Percentiles rank a stretch among this genome's conserved stretches.
These are phyloP conservation scores for Drosophila ustulata DNA, from an alignment of 2,888 invertebrate species.

Conservation along the genomic window DNA sequence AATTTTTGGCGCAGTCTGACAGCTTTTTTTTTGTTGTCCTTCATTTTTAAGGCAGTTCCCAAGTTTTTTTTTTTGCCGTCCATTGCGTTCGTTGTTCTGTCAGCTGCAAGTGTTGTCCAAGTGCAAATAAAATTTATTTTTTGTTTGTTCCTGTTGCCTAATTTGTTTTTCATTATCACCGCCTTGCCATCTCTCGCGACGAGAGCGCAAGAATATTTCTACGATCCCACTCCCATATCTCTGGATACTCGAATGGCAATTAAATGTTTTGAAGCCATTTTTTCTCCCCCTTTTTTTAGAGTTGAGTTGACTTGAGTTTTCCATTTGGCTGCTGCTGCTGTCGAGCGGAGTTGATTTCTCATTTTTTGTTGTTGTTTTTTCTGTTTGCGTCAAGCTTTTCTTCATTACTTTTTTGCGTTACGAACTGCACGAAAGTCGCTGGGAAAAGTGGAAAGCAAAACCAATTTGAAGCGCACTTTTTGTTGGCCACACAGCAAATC, in stretches of 20 bases:
- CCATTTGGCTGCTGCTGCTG: background rate
- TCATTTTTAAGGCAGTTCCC: constrained; percentile 36
- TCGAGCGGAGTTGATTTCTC: constrained; percentile 4
- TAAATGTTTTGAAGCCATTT: constrained; percentile 77
- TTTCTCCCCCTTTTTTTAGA: constrained; percentile 28
- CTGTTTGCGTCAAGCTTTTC: constrained; percentile 28
- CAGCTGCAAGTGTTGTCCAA: constrained; percentile 75
- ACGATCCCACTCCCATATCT: constrained; percentile 40
- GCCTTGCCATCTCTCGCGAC: constrained; percentile 31
- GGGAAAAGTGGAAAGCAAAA: constrained; percentile 31
- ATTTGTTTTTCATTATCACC: constrained; percentile 74
- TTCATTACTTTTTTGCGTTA: constrained; percentile 34
- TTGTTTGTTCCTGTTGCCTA: constrained; percentile 58
- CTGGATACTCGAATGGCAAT: constrained; percentile 77
- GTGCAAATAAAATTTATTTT: constrained; percentile 54
- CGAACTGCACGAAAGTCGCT: constrained; percentile 54
- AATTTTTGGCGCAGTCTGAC: constrained; percentile 62
- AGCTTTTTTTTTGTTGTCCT: constrained; percentile 57
- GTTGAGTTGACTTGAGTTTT: constrained; percentile 12
- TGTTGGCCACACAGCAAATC: constrained; percentile 35
- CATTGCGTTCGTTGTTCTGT: constrained; percentile 41
- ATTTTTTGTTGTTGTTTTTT: background rate
- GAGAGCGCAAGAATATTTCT: constrained; percentile 12
- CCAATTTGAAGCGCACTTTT: constrained; percentile 49
- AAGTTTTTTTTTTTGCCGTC: constrained; percentile 29